phyloP scores from a whole-genome alignment of 2,888 invertebrate genomes.

The Caenorhabditis imperialis region DNA sequence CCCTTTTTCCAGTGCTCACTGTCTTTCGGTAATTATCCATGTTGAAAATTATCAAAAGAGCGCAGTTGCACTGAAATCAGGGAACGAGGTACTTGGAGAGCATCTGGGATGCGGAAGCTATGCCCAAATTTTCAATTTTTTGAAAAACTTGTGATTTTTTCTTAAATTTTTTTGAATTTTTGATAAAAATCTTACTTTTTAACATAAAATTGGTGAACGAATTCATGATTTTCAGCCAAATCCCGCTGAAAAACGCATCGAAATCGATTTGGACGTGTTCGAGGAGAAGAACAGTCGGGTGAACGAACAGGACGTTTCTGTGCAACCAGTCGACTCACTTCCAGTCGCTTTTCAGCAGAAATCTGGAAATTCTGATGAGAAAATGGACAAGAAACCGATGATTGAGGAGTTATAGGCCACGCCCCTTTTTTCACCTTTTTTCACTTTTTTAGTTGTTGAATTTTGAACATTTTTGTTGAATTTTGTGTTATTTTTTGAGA shows the following conservation, averaged over 20 bases:
- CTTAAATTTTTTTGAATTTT: no score
- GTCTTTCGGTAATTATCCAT: no score
- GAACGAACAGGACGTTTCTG: slow-evolving; percentile 44
- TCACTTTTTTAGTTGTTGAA: not conserved
- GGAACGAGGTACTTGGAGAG: no score
- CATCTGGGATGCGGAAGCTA: no score
- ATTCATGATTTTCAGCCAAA: not conserved
- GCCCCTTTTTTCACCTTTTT: slow-evolving; percentile 2
- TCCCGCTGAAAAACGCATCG: slow-evolving; percentile 14
- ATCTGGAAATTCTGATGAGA: slow-evolving; percentile 1
- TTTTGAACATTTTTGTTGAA: slow-evolving; percentile 8
- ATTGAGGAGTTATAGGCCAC: slow-evolving; percentile 48
- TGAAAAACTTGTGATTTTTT: no score
- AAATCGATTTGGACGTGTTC: slow-evolving; percentile 57
- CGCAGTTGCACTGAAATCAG: no score
- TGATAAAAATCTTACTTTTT: no score
- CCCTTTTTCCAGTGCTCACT: no score
- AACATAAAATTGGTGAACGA: no score
- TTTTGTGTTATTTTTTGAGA: not conserved
- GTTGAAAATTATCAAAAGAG: no score
- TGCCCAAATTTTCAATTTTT: no score
- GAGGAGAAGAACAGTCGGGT: slow-evolving; percentile 32
- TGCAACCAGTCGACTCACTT: slow-evolving; percentile 49
- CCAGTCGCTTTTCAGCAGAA: slow-evolving; percentile 44
- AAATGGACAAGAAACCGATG: slow-evolving; percentile 17